Evolutionary conservation across 2,797 vertebrate species (phyloP).

Genomic region (Myotis pilosus): DNA sequence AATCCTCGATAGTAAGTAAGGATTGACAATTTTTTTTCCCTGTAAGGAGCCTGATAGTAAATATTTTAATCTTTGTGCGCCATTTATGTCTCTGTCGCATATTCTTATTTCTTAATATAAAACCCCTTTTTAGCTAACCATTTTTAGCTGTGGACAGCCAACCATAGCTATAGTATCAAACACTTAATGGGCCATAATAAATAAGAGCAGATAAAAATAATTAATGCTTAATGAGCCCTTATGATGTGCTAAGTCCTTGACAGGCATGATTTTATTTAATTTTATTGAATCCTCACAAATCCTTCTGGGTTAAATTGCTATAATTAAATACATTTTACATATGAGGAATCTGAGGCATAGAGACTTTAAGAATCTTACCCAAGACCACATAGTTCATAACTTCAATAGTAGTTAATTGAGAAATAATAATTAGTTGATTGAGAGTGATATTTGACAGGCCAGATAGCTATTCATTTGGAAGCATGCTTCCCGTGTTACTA

Average conservation of each 20-base stretch:
- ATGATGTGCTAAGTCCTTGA: neutral
- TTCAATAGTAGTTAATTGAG: neutral
- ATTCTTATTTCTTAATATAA: neutral
- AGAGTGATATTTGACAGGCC: neutral
- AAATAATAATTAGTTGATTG: neutral
- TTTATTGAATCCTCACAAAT: neutral
- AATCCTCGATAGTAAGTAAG: neutral
- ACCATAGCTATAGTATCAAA: neutral
- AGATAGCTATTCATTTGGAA: neutral
- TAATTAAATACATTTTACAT: neutral
- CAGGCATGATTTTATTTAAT: neutral
- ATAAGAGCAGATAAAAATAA: neutral
- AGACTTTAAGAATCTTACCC: neutral
- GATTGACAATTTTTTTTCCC: neutral
- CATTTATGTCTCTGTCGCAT: neutral
- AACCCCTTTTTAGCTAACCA: neutral
- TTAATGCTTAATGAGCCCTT: neutral
- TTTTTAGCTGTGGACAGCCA: neutral
- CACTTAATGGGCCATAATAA: neutral
- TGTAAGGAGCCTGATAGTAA: neutral
- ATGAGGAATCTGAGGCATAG: neutral
- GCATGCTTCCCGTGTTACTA: neutral
- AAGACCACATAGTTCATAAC: neutral
- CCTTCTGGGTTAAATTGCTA: neutral
- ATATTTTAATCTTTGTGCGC: slow-evolving; percentile 30